These are phyloP conservation scores for Caerostris extrusa DNA, from an alignment of 1,140 invertebrate species.

Conservation along the genomic window DNA sequence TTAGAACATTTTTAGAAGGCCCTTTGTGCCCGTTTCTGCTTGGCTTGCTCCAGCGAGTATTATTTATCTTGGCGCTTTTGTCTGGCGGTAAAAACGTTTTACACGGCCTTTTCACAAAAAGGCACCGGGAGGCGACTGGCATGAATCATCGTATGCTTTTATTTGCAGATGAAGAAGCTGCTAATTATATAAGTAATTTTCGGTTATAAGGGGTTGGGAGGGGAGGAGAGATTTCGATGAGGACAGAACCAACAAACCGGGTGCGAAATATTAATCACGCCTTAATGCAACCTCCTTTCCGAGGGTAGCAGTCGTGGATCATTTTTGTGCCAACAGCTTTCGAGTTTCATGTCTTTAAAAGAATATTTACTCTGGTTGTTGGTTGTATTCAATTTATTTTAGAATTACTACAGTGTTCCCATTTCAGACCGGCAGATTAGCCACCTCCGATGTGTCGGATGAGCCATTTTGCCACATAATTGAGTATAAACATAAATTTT, in stretches of 20 bases:
- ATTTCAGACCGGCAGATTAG: too few relatives aligned
- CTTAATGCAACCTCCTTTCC: neutral
- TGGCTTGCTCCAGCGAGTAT: slow-evolving; percentile 14
- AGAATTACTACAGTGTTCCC: too few relatives aligned
- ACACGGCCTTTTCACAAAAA: slow-evolving; percentile 55
- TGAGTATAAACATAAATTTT: too few relatives aligned
- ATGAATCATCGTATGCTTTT: slow-evolving; percentile 53
- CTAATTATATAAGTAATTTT: slow-evolving; percentile 70
- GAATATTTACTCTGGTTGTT: too few relatives aligned
- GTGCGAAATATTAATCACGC: slow-evolving; percentile 39
- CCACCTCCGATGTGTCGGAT: too few relatives aligned
- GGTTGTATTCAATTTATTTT: too few relatives aligned
- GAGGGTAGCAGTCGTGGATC: neutral
- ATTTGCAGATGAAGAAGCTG: slow-evolving; percentile 63
- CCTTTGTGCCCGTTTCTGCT: slow-evolving; percentile 43
- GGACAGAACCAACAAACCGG: slow-evolving; percentile 24
- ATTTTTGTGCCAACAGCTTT: neutral
- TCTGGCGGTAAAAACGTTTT: slow-evolving; percentile 69
- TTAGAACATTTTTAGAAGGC: slow-evolving; percentile 63
- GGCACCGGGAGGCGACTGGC: neutral
- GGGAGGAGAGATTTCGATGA: neutral
- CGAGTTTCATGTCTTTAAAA: neutral
- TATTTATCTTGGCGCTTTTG: slow-evolving; percentile 60
- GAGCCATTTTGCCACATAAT: too few relatives aligned
- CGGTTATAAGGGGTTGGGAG: slow-evolving; percentile 4